These are phyloP conservation scores for Chiroxiphia lanceolata DNA, from an alignment of 2,797 vertebrate genomes.

Conservation along the genomic window DNA sequence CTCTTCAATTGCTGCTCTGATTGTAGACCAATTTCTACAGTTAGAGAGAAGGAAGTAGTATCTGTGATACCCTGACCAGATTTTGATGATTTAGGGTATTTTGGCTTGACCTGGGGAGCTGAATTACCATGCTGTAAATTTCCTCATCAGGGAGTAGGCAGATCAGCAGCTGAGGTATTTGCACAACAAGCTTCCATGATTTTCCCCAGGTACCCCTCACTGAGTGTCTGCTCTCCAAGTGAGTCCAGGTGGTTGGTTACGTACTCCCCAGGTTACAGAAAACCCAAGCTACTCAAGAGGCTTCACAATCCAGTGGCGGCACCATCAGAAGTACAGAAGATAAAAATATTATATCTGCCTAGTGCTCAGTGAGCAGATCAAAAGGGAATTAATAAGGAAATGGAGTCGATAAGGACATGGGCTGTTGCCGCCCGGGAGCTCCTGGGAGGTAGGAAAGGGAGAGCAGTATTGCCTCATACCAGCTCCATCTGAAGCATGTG, in stretches of 20 bases:
- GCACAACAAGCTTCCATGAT: background rate
- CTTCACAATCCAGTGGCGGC: background rate
- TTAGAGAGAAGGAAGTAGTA: background rate
- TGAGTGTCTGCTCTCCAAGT: background rate
- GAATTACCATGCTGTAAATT: background rate
- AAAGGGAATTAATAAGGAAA: slow-evolving; percentile 21
- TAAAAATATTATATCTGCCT: background rate
- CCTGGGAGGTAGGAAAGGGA: background rate
- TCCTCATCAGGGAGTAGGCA: background rate
- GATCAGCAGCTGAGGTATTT: background rate
- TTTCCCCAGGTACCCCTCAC: background rate
- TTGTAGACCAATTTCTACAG: background rate
- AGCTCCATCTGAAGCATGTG: background rate
- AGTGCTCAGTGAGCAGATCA: background rate
- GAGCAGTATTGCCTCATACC: background rate
- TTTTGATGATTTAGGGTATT: background rate
- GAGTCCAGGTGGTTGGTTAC: background rate
- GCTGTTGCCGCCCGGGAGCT: background rate
- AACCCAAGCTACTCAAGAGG: background rate
- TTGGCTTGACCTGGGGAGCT: background rate
- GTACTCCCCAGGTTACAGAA: background rate
- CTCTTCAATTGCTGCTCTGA: background rate
- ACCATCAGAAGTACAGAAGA: background rate
- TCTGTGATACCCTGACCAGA: background rate
- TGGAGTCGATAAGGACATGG: background rate